Evolutionary conservation across 2,888 invertebrate genomes (phyloP).

Genomic region (Polia nebulosa): DNA sequence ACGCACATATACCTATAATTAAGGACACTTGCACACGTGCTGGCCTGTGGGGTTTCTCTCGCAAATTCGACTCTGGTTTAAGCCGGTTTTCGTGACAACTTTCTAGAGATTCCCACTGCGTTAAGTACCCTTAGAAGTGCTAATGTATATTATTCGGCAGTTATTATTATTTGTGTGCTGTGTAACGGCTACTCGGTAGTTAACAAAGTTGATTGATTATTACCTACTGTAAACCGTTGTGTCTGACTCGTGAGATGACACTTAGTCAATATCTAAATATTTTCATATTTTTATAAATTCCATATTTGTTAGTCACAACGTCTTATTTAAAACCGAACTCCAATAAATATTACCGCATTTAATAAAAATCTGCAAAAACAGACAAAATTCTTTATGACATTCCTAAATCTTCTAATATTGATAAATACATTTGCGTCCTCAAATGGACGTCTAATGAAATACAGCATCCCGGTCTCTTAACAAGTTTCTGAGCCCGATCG

Average conservation of each 20-base stretch:
- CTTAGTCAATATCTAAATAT: neutral
- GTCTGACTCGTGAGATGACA: neutral
- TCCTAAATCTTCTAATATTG: constrained; percentile 41
- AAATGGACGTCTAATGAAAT: constrained; percentile 40
- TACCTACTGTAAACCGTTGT: no score
- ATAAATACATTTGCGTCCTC: constrained; percentile 47
- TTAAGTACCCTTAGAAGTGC: constrained; percentile 85
- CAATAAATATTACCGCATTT: constrained; percentile 24
- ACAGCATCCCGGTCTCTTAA: constrained; percentile 26
- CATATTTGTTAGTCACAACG: constrained; percentile 4
- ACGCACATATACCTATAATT: constrained; percentile 61
- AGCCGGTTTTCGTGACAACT: constrained; percentile 85
- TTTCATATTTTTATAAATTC: neutral
- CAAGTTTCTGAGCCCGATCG: constrained; percentile 47
- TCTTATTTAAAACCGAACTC: neutral
- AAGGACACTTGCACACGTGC: constrained; percentile 65
- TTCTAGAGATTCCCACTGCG: constrained; percentile 86
- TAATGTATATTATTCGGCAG: constrained; percentile 79
- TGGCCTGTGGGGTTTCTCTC: constrained; percentile 75
- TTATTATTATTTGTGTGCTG: constrained; percentile 33
- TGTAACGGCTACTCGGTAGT: constrained; percentile 5
- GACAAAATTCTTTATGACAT: constrained; percentile 22
- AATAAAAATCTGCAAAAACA: constrained; percentile 21
- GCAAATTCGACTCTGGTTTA: constrained; percentile 80
- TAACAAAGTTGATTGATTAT: neutral